These are phyloP conservation scores for Cyprinodon brontotheroides DNA, from an alignment of 2,113 vertebrate genomes.

Conservation along the genomic window DNA sequence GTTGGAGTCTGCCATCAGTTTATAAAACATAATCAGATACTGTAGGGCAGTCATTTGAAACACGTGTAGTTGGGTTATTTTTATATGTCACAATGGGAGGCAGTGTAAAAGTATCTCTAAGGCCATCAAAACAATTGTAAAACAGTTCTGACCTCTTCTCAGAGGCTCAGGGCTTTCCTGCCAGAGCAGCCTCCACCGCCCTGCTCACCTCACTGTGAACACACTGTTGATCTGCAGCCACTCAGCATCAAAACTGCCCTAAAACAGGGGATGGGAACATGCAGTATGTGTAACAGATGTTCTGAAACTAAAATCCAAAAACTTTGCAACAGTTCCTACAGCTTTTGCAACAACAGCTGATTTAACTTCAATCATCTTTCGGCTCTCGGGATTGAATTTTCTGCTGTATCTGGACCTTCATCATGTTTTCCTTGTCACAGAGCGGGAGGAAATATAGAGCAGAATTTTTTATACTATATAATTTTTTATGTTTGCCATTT, in stretches of 20 bases:
- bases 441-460: neutral
- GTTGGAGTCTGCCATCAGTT: neutral
- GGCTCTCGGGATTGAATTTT: slow-evolving; percentile 38
- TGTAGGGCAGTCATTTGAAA: neutral
- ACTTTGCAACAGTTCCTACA: accelerated
- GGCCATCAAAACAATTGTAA: neutral
- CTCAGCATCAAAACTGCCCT: slow-evolving; percentile 62
- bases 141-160: slow-evolving; percentile 49
- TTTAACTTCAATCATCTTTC: slow-evolving; percentile 54
- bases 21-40: neutral
- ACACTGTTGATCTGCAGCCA: slow-evolving; percentile 55
- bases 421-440: slow-evolving; percentile 21
- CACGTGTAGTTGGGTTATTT: neutral
- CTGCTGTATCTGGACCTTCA: slow-evolving; percentile 23
- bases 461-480: too few species aligned
- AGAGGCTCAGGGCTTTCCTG: slow-evolving; percentile 54
- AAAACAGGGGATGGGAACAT: neutral
- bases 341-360: slow-evolving; percentile 37
- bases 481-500: too few species aligned
- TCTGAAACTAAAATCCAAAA: neutral
- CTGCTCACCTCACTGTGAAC: slow-evolving; percentile 51
- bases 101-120: neutral
- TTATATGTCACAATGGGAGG: neutral
- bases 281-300: accelerated
- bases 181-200: slow-evolving; percentile 40